These are phyloP conservation scores for Pentamera pediparva DNA, from an alignment of 53 echinoderm and acorn worm species.

Conservation along the genomic window DNA sequence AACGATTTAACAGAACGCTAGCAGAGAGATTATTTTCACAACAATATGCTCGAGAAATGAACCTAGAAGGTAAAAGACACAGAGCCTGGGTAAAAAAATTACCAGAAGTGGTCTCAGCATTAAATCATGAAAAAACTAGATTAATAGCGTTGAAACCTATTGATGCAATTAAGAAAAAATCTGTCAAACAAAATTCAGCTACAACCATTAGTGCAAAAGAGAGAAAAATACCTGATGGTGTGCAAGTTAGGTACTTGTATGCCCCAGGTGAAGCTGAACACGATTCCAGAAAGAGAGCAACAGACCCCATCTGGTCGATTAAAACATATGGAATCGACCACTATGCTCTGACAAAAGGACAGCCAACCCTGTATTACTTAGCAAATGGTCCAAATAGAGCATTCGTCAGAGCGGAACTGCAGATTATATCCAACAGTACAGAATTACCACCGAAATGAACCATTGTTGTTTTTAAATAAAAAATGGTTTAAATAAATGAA, in stretches of 20 bases:
- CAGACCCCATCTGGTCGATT: neutral
- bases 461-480: too few species aligned
- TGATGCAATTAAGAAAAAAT: constrained; percentile 2
- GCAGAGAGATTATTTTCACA: too few species aligned
- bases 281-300: neutral
- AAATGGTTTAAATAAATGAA: too few species aligned
- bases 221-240: neutral
- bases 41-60: too few species aligned
- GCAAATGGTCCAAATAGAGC: too few species aligned
- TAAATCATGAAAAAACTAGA: constrained; percentile 1
- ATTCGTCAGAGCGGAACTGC: too few species aligned
- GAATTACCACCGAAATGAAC: too few species aligned
- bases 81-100: neutral
- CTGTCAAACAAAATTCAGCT: neutral
- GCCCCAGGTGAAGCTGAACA: neutral
- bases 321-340: too few species aligned
- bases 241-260: neutral
- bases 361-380: too few species aligned
- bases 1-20: too few species aligned
- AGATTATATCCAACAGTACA: too few species aligned
- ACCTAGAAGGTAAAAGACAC: neutral
- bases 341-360: too few species aligned
- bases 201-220: neutral
- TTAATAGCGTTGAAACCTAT: neutral
- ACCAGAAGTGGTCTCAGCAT: neutral